A percentile compares a stretch with the other conserved stretches of the same genome.
Conservation (phyloP, 92 coral and sea anemone species). For the Nematostella vectensis region DNA sequence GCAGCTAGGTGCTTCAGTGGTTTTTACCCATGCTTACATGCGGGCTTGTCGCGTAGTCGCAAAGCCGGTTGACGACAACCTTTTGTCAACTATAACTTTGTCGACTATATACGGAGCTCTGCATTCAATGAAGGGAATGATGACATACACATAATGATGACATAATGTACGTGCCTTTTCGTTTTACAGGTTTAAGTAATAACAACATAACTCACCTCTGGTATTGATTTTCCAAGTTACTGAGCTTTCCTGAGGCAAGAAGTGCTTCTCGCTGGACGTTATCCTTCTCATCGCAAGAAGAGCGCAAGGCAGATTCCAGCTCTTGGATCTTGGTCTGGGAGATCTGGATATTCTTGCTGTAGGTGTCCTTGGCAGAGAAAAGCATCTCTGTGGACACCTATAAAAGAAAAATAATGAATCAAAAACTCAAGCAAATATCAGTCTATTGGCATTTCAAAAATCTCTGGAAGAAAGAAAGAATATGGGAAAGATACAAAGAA, state of each 20-base stretch:
- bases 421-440: too few relatives aligned
- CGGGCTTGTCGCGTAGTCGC: too few relatives aligned
- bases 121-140: too few relatives aligned
- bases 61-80: too few relatives aligned
- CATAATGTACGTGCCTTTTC: too few relatives aligned
- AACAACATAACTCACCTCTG: constrained; percentile 38
- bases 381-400: constrained; percentile 31
- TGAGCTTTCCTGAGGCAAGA: constrained; percentile 28
- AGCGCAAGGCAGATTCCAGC: constrained; percentile 30
- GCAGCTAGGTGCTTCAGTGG: too few relatives aligned
- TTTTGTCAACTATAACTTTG: too few relatives aligned
- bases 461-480: neutral
- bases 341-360: constrained; percentile 28
- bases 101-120: too few relatives aligned
- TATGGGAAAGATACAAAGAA: neutral
- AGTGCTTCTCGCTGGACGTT: constrained; percentile 31
- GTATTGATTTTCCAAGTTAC: constrained; percentile 38
- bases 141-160: too few relatives aligned
- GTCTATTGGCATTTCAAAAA: neutral
- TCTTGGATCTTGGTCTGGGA: constrained; percentile 35
- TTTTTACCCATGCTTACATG: too few relatives aligned
- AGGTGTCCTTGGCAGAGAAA: constrained; percentile 20
- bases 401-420: neutral
- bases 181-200: too few relatives aligned
- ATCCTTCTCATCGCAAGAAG: constrained; percentile 34